These are phyloP conservation scores for Pararge aegeria DNA, from an alignment of 1,140 invertebrate species.

Conservation along the genomic window DNA sequence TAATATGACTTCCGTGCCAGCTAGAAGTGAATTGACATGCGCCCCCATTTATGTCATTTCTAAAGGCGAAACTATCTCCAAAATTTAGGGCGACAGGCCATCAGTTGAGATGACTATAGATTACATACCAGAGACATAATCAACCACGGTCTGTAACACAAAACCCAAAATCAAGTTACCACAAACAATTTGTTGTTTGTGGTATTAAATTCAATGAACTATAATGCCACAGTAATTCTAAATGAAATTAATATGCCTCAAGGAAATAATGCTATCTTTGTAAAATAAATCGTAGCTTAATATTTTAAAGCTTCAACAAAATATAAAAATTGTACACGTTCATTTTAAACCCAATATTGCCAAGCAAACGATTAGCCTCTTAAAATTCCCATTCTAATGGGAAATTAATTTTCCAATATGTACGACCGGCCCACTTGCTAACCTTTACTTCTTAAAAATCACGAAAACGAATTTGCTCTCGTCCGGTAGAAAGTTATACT, in stretches of 20 bases:
- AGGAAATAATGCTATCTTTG: neutral
- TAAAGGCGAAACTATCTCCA: neutral
- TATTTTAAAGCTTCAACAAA: slow-evolving; percentile 1
- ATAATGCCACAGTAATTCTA: neutral
- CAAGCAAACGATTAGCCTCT: neutral
- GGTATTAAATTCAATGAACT: neutral
- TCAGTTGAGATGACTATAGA: neutral
- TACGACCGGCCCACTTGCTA: neutral
- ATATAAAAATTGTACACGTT: neutral
- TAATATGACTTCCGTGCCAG: neutral
- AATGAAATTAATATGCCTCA: neutral
- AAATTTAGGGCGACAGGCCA: neutral
- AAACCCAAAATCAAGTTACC: neutral
- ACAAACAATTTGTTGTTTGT: neutral
- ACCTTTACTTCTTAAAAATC: neutral
- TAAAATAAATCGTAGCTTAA: neutral
- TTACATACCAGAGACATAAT: neutral
- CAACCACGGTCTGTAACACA: neutral
- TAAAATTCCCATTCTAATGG: neutral
- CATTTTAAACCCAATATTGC: neutral
- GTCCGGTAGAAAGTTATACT: neutral
- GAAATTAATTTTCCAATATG: neutral
- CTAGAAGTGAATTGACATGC: neutral
- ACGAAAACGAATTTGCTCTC: neutral
- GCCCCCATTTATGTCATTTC: neutral